Base-by-base conservation (phyloP, 2,797 vertebrate genomes). In the Etheostoma perlongum region DNA sequence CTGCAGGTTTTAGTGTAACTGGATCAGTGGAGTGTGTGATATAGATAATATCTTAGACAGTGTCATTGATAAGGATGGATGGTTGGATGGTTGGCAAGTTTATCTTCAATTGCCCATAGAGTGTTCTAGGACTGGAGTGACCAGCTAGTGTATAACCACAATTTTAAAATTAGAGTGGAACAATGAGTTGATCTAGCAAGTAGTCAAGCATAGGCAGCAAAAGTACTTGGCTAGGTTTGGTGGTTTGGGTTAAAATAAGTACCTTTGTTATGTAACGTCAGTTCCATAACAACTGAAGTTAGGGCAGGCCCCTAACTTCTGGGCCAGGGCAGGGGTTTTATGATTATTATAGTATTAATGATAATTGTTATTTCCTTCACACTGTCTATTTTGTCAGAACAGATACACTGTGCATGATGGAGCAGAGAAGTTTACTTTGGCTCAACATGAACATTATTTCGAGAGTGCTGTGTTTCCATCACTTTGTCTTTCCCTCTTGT, bases 1-100 rank as follows among this genome's bases (percentile, higher is more conserved):
- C 51, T 62, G 27, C 1, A 5, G 0, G 64, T 52, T 74, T 42
- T 42, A 64, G 23, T 54, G 25, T 57, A 47, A 54, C 7, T 44
- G 60, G 59, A 69, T 47, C 54, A 59, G 73, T 47, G 68, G 55
- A 51, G 46, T 62, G 21, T 63, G 67, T 67, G 25, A 51, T 67
- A 48, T 23, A 36, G 54, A 76, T 75, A 52, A 11, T 48, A 9
- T 40, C 59, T 75, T 72, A 42, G 47, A 47, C 15, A 12, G 36
- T 40, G 30, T 66, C n/a, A 58, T 78, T 67, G 73, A 49, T 77
- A 51, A 74, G 4, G 18, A 33, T 25, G 46, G 18, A 36, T 27
- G 27, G 4, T 27, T 27, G 27, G 27, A 67, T 47, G 10, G 53
- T 63, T 66, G 52, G 8, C 27, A 60, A 5, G 12, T 40, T 30